phyloP scores from a whole-genome alignment of 2,113 vertebrate genomes.

The Odocoileus virginianus region DNA sequence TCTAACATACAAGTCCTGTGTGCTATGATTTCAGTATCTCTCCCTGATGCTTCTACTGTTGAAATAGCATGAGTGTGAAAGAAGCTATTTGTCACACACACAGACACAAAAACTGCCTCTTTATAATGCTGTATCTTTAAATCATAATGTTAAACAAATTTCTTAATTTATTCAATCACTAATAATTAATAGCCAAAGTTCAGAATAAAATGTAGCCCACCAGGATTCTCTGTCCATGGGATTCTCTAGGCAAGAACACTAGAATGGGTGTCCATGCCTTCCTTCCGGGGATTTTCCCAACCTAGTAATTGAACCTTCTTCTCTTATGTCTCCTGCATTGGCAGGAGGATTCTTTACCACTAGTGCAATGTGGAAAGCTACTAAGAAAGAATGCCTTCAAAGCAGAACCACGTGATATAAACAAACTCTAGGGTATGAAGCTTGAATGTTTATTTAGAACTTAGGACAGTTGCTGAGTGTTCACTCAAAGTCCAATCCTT shows the following conservation, averaged over 20 bases:
- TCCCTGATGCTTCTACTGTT: neutral
- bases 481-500: neutral
- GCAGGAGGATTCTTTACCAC: neutral
- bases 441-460: neutral
- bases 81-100: neutral
- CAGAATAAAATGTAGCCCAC: neutral
- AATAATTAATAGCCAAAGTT: neutral
- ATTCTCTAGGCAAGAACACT: neutral
- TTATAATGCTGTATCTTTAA: neutral
- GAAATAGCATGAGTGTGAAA: constrained; percentile 24
- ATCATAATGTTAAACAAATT: neutral
- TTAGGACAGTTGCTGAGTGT: neutral
- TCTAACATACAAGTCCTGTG: constrained; percentile 23
- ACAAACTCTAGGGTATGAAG: neutral
- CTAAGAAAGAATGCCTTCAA: neutral
- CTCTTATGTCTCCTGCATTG: neutral
- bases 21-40: neutral
- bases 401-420: neutral
- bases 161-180: neutral
- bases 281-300: neutral
- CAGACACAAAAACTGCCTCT: neutral
- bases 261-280: neutral
- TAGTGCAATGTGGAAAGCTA: neutral
- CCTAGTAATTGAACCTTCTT: neutral
- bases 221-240: neutral